Evolutionary conservation across 1,140 invertebrate species (phyloP), one percentile per base, ranked within the genome.

Genomic region (Nilaparvata lugens): DNA sequence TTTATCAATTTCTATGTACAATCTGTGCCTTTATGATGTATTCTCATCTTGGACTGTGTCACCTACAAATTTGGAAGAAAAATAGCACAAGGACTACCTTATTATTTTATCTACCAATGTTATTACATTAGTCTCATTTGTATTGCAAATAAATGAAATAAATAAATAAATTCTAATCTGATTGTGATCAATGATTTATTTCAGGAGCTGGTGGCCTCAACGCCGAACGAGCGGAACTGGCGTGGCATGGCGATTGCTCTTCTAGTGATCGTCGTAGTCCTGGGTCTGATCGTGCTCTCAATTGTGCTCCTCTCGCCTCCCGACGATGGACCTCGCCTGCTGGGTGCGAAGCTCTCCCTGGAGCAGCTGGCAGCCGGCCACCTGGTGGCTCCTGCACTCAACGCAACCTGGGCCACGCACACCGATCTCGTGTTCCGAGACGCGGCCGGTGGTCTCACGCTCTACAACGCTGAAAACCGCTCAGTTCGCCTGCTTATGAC

Each of bases 171-270:
- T n/a, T n/a, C n/a, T n/a, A n/a, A n/a, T n/a, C n/a, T n/a, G n/a
- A n/a, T n/a, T n/a, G n/a, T n/a, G n/a, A n/a, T n/a, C n/a, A n/a
- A n/a, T 52, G n/a, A 31, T 14, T 4, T 62, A 40, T 76, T 73
- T 14, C 76, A 90, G 89, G 89, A 93, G 73, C 72, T 92, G 68
- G 88, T 89, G 56, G 86, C 85, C 16, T 80, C 84, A 19, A 87
- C 86, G 16, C 85, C 88, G 11, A 87, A 82, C 59, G 83, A 89
- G 68, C 77, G 88, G 43, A 95, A 95, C 77, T 95, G 91, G 91
- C 82, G 88, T 25, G 91, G 92, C 13, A 93, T 95, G 62, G 82
- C 88, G 59, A 95, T 95, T 60, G 91, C 93, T 0, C 76, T 94
- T 28, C 75, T 94, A 58, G 92, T 95, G 24, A 95, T 95, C 61